These are phyloP conservation scores for Danio kyathit DNA, from an alignment of 2,797 vertebrate species.

Conservation along the genomic window DNA sequence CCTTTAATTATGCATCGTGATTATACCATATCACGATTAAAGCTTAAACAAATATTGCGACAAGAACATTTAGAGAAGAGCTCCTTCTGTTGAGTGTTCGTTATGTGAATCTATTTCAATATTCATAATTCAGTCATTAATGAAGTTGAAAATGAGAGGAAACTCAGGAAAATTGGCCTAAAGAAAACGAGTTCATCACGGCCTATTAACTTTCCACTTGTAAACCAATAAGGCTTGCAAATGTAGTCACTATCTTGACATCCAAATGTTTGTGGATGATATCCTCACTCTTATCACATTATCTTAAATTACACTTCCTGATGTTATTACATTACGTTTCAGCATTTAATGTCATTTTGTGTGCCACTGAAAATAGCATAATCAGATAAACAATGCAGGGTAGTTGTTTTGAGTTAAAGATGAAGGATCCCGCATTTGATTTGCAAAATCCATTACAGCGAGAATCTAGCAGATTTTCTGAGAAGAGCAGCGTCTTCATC, in stretches of 20 bases:
- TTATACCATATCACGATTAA: too few relatives aligned
- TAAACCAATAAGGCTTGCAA: constrained; percentile 42
- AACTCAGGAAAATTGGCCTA: not conserved
- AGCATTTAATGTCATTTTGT: constrained; percentile 32
- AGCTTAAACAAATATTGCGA: too few relatives aligned
- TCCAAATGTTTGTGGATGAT: constrained; percentile 31
- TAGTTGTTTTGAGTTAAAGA: not conserved
- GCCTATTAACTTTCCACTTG: constrained; percentile 26
- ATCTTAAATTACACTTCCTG: constrained; percentile 34
- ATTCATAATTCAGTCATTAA: constrained; percentile 1
- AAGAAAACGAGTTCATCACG: constrained; percentile 14
- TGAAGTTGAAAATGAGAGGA: constrained; percentile 11
- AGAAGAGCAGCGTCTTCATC: constrained; percentile 30
- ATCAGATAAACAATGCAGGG: constrained; percentile 20
- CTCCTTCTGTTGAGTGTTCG: not conserved
- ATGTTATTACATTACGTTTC: constrained; percentile 31
- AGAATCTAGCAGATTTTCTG: not conserved
- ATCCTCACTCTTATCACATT: constrained; percentile 44
- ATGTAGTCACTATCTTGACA: constrained; percentile 44
- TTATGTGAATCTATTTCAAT: constrained; percentile 16
- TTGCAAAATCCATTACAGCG: not conserved
- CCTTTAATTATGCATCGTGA: too few relatives aligned
- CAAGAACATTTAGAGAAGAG: too few relatives aligned
- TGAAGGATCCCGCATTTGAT: not conserved
- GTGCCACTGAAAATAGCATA: constrained; percentile 26